phyloP scores from a whole-genome alignment of 2,797 vertebrate species.

The Vireo griseus region DNA sequence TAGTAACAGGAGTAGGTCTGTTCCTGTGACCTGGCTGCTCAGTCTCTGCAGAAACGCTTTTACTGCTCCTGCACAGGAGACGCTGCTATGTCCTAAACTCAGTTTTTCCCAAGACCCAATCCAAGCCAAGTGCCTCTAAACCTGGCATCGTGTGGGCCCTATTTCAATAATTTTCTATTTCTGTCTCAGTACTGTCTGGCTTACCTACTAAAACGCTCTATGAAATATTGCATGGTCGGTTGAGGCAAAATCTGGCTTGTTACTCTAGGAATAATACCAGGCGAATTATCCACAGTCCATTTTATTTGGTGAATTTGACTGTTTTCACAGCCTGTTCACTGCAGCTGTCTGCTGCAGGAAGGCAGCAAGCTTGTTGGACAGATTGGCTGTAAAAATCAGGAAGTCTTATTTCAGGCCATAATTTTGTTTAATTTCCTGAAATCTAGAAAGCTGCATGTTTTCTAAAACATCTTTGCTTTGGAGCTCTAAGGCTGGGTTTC shows the following conservation, averaged over 20 bases:
- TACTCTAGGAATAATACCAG: conserved; percentile 32
- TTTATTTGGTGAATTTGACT: conserved; percentile 12
- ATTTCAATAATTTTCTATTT: neutral
- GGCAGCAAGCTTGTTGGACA: conserved; percentile 8
- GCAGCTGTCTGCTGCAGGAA: conserved; percentile 30
- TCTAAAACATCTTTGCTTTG: neutral
- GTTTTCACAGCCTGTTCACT: conserved; percentile 29
- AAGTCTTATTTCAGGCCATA: neutral
- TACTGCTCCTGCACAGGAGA: neutral
- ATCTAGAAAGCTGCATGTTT: neutral
- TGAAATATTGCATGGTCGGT: neutral
- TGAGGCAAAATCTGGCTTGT: neutral
- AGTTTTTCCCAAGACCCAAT: neutral
- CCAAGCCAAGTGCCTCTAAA: neutral
- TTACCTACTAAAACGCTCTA: neutral
- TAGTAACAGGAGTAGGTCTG: neutral
- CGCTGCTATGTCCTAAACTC: neutral
- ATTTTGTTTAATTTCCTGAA: neutral
- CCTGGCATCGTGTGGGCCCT: neutral
- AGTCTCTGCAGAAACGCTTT: neutral
- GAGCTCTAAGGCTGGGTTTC: neutral
- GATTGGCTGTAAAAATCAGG: neutral
- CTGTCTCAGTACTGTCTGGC: neutral
- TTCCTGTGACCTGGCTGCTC: neutral
- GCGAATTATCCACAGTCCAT: conserved; percentile 21